Evolutionary conservation across 2,888 invertebrate species (phyloP).

Genomic region (Pristionchus fissidentatus): DNA sequence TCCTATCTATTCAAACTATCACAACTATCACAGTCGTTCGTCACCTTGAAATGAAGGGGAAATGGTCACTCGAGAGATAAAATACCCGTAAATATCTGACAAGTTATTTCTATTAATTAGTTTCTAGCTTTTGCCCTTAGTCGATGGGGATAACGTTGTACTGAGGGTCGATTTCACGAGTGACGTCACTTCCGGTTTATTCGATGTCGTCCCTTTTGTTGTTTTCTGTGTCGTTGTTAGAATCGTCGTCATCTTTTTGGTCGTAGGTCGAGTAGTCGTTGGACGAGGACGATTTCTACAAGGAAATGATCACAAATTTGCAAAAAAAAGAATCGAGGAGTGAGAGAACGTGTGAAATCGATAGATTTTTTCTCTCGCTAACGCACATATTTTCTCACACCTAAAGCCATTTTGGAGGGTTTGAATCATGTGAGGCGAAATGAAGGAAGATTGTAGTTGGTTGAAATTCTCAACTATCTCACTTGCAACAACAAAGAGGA

Average conservation of each 20-base stretch:
- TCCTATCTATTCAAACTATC: neutral
- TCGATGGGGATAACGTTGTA: neutral
- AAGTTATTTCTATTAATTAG: neutral
- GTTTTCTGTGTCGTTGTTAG: neutral
- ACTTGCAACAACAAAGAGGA: conserved; percentile 16
- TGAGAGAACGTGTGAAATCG: neutral
- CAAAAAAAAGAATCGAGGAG: neutral
- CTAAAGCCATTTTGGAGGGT: neutral
- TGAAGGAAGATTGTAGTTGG: neutral
- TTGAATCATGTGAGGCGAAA: neutral
- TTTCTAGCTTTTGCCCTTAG: neutral
- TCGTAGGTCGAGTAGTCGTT: no score
- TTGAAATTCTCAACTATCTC: no score
- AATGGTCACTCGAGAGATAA: conserved; percentile 9
- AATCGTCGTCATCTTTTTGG: neutral
- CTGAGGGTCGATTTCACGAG: neutral
- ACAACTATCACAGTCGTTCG: neutral
- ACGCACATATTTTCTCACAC: neutral
- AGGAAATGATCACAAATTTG: neutral
- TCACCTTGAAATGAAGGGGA: neutral
- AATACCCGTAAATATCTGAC: neutral
- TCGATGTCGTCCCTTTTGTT: neutral
- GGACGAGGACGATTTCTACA: conserved; percentile 22
- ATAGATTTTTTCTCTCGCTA: neutral
- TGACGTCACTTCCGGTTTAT: neutral